Evolutionary conservation across 2,113 vertebrate species (phyloP), one percentile per base, ranked within the genome.

Genomic region (Eulemur rufifrons): DNA sequence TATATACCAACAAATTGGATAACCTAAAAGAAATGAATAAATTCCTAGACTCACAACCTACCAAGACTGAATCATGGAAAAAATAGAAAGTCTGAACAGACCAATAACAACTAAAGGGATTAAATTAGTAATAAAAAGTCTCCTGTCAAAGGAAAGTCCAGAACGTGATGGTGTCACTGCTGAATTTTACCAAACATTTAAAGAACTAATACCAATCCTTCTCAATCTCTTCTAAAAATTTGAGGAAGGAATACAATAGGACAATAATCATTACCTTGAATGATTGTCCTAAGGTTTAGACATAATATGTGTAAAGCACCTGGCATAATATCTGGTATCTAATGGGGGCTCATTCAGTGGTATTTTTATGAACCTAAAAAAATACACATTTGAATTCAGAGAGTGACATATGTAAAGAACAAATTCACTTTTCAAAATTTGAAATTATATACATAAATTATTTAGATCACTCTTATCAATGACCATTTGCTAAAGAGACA

Each of bases 381-480:
- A 73, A 18, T 15, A 47, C 4, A 74, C 20, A 86, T 77, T 68
- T 91, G 34, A 52, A 63, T n/a, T 83, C 29, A 66, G 10, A 92
- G 39, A 56, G 52, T 23, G 20, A 78, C n/a, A 81, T 15, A 59
- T 9, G 3, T 42, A 64, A 87, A 74, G 4, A 68, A 82, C 6
- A 39, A 74, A 69, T 54, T 47, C 8, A 77, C 54, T 93, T 90
- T 91, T 71, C 56, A 92, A 82, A 95, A 54, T 90, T 50, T 94
- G 61, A 93, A 95, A 77, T 66, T 77, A 93, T 50, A 77, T 59
- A 50, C 15, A 61, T 74, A 82, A 85, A 54, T 74, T 78, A 78
- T 74, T 80, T 94, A 77, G 20, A 73, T 73, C 88, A 59, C 45
- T 88, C 32, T 87, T 68, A n/a, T 21, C 81, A 63, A 13, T 42